These are phyloP conservation scores for Tympanuchus pallidicinctus DNA, from an alignment of 2,113 vertebrate species.

Conservation along the genomic window DNA sequence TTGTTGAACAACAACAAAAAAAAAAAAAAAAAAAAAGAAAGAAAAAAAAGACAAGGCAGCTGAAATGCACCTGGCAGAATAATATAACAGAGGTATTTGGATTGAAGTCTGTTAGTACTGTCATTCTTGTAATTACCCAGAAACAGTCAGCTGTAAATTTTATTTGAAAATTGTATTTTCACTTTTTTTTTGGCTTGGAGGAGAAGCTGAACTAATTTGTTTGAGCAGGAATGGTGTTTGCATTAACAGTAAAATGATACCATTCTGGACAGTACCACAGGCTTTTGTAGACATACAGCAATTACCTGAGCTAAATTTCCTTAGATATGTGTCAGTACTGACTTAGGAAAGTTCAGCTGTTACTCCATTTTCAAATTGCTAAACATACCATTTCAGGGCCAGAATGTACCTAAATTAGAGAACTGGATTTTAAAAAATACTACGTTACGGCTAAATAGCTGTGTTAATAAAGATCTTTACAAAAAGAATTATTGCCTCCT, in stretches of 20 bases:
- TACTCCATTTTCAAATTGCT: neutral
- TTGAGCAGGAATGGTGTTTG: neutral
- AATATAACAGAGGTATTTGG: neutral
- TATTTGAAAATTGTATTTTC: neutral
- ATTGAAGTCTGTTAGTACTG: conserved; percentile 20
- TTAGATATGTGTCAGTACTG: neutral
- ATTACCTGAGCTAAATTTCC: neutral
- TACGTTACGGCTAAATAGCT: neutral
- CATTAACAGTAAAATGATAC: neutral
- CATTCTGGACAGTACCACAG: neutral
- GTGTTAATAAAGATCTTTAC: conserved; percentile 1
- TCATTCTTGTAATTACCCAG: neutral
- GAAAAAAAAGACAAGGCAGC: neutral
- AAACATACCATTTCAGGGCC: neutral
- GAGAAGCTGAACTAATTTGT: neutral
- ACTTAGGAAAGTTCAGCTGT: neutral
- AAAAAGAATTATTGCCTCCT: neutral
- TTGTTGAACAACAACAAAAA: neutral
- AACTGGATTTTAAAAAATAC: neutral
- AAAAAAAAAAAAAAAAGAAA: neutral
- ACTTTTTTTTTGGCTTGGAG: neutral
- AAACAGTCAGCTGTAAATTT: conserved; percentile 23
- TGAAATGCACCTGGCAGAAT: neutral
- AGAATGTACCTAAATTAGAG: neutral
- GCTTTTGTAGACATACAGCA: neutral